Evolutionary conservation across 2,113 vertebrate genomes (phyloP), one percentile per base, ranked within the genome.

Genomic region (Stegastes partitus): DNA sequence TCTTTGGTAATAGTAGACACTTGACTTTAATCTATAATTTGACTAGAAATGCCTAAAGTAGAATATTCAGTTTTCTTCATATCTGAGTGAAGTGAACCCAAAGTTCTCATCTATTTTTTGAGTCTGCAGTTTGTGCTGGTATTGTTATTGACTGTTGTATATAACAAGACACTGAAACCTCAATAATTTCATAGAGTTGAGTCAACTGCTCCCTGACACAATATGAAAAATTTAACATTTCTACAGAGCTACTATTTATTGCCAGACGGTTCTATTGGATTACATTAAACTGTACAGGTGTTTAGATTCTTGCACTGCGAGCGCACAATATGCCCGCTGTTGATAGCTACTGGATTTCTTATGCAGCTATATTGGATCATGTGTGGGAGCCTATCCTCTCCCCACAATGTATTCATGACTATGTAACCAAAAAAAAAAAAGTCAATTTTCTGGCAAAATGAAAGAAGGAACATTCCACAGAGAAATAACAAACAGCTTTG

Each of bases 351-450:
- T 58, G 70, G 49, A 67, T 83, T 81, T 79, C 50, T 42, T 55
- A 70, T 82, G 81, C 77, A 54, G 55, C 58, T 62, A 18, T 79
- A 77, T 57, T 81, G 77, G 50, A 69, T 68, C n/a, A 44, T 55
- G 55, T 64, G 66, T 26, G 56, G 59, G n/a, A 69, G 31, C 42
- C 69, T 49, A 31, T 61, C 25, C 21, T 49, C 28, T 68, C 23
- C 14, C 34, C 28, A 1, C 70, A 63, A 83, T 61, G 58, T 81
- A 84, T 82, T 90, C 68, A 83, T 81, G 70, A 68, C 67, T 77
- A 19, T 64, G 65, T 51, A 73, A 66, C 63, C 25, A 55, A 25
- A 72, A 23, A 12, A 57, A 58, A 62, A 56, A 65, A 65, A 76
- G 81, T 74, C 53, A 37, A 62, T 88, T 79, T 74, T 45, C 53